Base-by-base conservation (phyloP, 2,797 vertebrate genomes). In the Rhinella marina region DNA sequence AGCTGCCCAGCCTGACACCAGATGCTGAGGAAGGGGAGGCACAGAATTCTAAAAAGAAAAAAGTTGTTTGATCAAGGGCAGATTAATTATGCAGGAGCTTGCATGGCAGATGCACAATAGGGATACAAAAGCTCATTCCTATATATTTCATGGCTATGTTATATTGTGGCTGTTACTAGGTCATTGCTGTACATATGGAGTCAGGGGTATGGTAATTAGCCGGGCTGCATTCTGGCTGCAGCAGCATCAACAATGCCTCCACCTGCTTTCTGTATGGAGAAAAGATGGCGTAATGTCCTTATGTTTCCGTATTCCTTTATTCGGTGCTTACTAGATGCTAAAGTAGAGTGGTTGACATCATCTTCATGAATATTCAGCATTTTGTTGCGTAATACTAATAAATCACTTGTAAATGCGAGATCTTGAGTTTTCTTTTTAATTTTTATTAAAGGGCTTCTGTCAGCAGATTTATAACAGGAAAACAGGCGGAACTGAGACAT, bases 1-100 rank as follows among this genome's bases (percentile, higher is more conserved):
- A 89, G 88, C 84, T 89, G 88, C 81, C 81, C 61, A 75, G 21
- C 81, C 80, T 27, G 73, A 83, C 81, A 83, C 80, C 88, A 89
- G 88, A 86, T 89, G 88, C 81, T 86, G 78, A 78, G 32, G 79
- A 86, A n/a, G 70, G 59, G 41, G 59, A 89, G 29, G 73, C 66
- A n/a, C 27, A 68, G 66, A 64, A 66, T n/a, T 68, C 80, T 77
- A 52, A 50, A 48, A 87, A 41, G 59, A 75, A 68, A 61, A 84
- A 87, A 50, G 78, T 62, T 88, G 81, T 83, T 84, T 84, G 62
- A 54, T 88, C 54, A 84, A 70, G 11, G 66, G 19, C 61, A 88
- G 32, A 85, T 84, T 73, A 80, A 84, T 80, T 88, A 85, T 85
- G 41, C 76, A 80, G 32, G 23, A 72, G n/a, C 29, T 70, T 70